phyloP scores from a whole-genome alignment of 2,113 vertebrate genomes.

The Rhinichthys klamathensis region DNA sequence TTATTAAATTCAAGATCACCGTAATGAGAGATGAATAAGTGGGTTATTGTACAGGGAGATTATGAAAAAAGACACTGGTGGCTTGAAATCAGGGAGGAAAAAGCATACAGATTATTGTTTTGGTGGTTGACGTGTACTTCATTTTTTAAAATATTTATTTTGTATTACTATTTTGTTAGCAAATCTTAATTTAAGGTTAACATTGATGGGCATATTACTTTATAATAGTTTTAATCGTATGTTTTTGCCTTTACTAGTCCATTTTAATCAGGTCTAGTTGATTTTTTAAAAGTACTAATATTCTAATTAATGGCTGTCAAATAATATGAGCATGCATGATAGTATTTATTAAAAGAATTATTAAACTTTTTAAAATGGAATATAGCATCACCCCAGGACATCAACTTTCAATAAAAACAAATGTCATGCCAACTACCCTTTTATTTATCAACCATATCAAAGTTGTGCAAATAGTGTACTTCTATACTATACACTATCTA shows the following conservation, averaged over 20 bases:
- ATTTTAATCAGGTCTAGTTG: background rate
- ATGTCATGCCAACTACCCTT: background rate
- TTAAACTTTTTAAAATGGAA: background rate
- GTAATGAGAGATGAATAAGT: background rate
- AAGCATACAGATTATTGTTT: background rate
- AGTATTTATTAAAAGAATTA: background rate
- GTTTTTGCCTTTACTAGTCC: background rate
- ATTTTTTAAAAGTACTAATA: background rate
- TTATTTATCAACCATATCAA: background rate
- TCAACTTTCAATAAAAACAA: background rate
- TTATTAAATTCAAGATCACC: background rate
- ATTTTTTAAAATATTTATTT: background rate
- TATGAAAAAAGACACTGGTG: background rate
- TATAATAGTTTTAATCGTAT: background rate
- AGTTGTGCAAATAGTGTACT: background rate
- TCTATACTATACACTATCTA: background rate
- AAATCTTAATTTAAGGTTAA: background rate
- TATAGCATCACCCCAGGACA: background rate
- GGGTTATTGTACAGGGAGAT: background rate
- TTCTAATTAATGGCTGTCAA: background rate
- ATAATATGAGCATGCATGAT: background rate
- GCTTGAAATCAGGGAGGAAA: background rate
- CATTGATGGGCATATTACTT: background rate
- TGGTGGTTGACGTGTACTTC: too few species aligned
- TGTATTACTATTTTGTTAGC: background rate